Evolutionary conservation across 2,888 invertebrate species (phyloP), one percentile per base, ranked within the genome.

Genomic region (Leptinotarsa rubiginosa): DNA sequence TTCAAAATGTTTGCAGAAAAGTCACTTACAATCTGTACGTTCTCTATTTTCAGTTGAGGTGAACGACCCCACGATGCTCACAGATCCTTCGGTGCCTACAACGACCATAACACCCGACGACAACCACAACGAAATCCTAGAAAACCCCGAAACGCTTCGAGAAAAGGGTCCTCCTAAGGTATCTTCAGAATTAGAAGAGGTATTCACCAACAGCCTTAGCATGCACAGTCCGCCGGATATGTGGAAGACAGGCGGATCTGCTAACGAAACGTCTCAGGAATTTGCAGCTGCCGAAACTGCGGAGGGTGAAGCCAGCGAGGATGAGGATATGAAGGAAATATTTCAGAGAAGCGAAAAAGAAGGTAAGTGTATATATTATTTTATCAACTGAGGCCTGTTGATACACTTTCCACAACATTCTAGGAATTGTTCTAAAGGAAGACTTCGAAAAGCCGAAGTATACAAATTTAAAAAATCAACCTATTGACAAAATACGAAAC

Each of bases 81-180:
- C 75, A 25, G 75, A 77, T 15, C 52, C 68, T 49, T 62, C 78
- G 66, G 76, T 77, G 73, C 79, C 78, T 75, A 64, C 78, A 82
- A 67, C 82, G 82, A 68, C 82, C 75, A 70, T 78, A 77, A 70
- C 74, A 70, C 77, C 84, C 25, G 87, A 87, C 79, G 81, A 83
- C 68, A 87, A 86, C 81, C 86, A 86, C 84, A 87, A 86, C 84
- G 87, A 86, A 80, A 79, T 83, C 15, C 59, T 80, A 16, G 78
- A 79, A 76, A 74, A 79, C 75, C 73, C 76, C 31, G 73, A 79
- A 65, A 75, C 82, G 25, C 73, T 81, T 15, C 80, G 70, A 31
- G 78, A 79, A 69, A 77, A 78, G 16, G 69, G 76, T 15, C 70
- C 70, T 15, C 75, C 71, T 7, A 65, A 41, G 22, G 73, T 62